Conservation (phyloP, 2,888 invertebrate species). For the Apantesis nais region DNA sequence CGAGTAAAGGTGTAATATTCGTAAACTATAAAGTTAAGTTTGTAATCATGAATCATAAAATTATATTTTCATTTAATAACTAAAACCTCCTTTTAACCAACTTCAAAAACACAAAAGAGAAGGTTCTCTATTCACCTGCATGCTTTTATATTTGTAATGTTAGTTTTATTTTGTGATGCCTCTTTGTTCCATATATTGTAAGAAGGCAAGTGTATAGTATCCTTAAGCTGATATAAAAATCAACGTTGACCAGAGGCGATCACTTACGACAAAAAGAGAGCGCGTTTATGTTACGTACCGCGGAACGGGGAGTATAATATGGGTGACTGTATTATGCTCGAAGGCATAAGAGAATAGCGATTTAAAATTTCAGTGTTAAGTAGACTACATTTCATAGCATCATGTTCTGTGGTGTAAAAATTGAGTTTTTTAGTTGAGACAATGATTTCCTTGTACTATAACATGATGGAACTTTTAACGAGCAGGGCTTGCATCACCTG, state of each 20-base stretch:
- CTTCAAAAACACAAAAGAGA: no score
- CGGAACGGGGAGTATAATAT: conserved; percentile 78
- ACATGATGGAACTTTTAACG: no score
- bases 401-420: no score
- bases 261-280: conserved; percentile 85
- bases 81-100: no score
- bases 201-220: conserved; percentile 48
- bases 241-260: conserved; percentile 85
- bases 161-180: background rate
- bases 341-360: conserved; percentile 47
- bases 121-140: no score
- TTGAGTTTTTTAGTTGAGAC: no score
- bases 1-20: no score
- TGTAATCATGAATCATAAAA: background rate
- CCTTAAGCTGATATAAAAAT: conserved; percentile 74
- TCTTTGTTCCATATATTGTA: background rate
- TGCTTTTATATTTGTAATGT: no score
- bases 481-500: no score
- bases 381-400: no score
- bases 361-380: background rate
- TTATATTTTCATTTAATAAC: background rate
- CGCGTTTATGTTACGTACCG: conserved; percentile 79
- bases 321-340: conserved; percentile 60
- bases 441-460: no score
- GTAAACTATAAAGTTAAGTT: background rate